phyloP scores from a whole-genome alignment of 2,888 invertebrate genomes.

The Chaetogeoica ovagalla region DNA sequence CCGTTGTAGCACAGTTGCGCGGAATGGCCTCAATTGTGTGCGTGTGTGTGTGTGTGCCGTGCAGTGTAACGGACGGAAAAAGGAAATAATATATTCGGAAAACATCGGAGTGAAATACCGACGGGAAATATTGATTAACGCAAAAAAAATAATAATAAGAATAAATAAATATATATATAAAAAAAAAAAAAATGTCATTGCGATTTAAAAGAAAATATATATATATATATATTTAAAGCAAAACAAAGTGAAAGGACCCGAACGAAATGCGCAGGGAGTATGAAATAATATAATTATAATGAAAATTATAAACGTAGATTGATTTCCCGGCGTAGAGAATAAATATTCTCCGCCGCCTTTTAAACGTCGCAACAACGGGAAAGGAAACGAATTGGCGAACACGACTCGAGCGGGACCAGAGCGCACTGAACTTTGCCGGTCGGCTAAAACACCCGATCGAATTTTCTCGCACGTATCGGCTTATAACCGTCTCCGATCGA shows the following conservation, averaged over 20 bases:
- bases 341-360: too few relatives aligned
- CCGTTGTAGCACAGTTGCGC: constrained; percentile 44
- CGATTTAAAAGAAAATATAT: too few relatives aligned
- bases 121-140: constrained; percentile 42
- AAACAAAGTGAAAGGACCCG: neutral
- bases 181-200: too few relatives aligned
- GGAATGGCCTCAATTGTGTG: constrained; percentile 31
- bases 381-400: constrained; percentile 40
- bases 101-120: constrained; percentile 33
- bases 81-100: constrained; percentile 50
- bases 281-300: neutral
- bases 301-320: constrained; percentile 27
- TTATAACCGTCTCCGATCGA: too few relatives aligned
- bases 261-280: constrained; percentile 2
- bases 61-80: constrained; percentile 1
- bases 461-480: too few relatives aligned
- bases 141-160: constrained; percentile 24
- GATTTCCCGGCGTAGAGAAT: constrained; percentile 15
- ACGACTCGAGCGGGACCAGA: neutral
- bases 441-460: too few relatives aligned
- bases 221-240: too few relatives aligned
- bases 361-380: constrained; percentile 30
- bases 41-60: neutral
- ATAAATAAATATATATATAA: constrained; percentile 3
- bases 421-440: neutral